Evolutionary conservation across 2,888 invertebrate genomes (phyloP).

Genomic region (Lasioglossum zephyrum): DNA sequence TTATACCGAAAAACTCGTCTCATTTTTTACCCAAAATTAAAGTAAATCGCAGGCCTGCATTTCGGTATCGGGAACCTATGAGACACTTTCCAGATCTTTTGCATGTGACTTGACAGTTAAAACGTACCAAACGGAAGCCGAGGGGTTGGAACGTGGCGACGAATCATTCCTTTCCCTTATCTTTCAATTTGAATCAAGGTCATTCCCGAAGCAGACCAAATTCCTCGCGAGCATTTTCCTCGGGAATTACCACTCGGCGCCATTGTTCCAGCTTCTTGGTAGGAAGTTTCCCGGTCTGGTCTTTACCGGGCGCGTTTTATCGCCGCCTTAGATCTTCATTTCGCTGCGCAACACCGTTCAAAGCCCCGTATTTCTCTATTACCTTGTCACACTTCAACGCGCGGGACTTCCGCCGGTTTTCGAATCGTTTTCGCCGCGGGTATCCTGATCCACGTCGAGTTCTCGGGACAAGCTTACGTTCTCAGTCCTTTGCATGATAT

Average conservation of each 20-base stretch:
- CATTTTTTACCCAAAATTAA: background rate
- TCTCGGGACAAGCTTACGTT: background rate
- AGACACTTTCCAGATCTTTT: background rate
- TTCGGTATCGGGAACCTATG: background rate
- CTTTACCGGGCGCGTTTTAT: slow-evolving; percentile 5
- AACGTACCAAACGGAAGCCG: background rate
- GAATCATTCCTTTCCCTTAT: background rate
- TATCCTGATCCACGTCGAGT: background rate
- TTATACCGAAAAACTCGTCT: background rate
- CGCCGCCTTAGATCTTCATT: slow-evolving; percentile 21
- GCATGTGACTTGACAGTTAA: background rate
- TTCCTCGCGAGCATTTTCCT: background rate
- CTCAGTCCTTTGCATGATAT: background rate
- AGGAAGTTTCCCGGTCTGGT: background rate
- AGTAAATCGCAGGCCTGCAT: background rate
- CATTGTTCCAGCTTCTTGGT: background rate
- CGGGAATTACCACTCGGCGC: background rate
- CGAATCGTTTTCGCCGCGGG: slow-evolving; percentile 9
- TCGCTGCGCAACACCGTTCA: slow-evolving; percentile 15
- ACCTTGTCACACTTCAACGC: slow-evolving; percentile 13
- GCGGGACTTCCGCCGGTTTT: slow-evolving; percentile 8
- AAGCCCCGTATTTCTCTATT: slow-evolving; percentile 19
- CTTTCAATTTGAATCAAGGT: background rate
- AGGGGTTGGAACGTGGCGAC: background rate
- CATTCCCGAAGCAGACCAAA: background rate